Evolutionary conservation across 2,113 vertebrate genomes (phyloP).

Genomic region (Eidolon helvum): DNA sequence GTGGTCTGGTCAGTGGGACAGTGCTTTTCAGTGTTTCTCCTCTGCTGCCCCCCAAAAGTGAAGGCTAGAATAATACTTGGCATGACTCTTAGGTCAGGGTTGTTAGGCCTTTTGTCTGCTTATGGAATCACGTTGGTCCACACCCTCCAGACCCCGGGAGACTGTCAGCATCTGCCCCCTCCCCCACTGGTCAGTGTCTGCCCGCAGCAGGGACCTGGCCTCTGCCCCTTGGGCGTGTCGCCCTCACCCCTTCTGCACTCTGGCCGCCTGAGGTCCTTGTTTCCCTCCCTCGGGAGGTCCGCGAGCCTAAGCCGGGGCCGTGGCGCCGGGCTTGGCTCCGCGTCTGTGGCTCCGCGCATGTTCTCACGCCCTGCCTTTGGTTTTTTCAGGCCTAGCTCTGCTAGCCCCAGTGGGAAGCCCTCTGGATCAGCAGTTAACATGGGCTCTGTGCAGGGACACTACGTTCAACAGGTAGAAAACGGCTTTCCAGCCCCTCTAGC

Average conservation of each 20-base stretch:
- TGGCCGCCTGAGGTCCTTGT: background rate
- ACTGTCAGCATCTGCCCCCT: background rate
- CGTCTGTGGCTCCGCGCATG: constrained; percentile 78
- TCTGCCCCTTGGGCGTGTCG: background rate
- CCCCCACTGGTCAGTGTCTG: background rate
- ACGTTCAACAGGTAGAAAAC: constrained; percentile 92
- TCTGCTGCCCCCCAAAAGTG: background rate
- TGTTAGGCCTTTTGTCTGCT: background rate
- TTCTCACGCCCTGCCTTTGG: constrained; percentile 86
- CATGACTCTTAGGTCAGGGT: fast-evolving
- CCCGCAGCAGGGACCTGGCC: background rate
- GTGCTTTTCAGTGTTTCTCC: background rate
- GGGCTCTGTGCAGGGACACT: constrained; percentile 94
- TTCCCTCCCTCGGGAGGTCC: background rate
- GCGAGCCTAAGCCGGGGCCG: background rate
- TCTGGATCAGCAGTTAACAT: constrained; percentile 90
- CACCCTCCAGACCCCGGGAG: background rate
- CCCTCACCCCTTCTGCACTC: background rate
- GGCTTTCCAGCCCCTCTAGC: constrained; percentile 68
- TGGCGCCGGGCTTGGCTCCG: constrained; percentile 74
- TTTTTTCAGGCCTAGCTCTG: constrained; percentile 95
- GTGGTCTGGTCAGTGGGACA: background rate
- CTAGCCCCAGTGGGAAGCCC: constrained; percentile 96
- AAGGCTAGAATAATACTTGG: fast-evolving
- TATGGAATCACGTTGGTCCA: background rate